Evolutionary conservation across 1,140 invertebrate species (phyloP).

Genomic region (Pararge aegeria): DNA sequence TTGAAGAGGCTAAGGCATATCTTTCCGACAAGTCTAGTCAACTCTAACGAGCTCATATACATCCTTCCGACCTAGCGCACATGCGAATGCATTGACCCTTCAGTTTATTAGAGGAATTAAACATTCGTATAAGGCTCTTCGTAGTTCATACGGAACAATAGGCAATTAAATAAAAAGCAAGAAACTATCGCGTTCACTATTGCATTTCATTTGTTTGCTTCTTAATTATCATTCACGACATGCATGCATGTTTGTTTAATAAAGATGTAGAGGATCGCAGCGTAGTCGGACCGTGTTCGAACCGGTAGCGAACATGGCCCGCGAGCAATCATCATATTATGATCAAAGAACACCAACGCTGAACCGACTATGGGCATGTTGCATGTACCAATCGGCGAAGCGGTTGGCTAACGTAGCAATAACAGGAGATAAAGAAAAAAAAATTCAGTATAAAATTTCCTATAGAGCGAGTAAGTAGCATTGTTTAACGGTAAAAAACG

Average conservation of each 20-base stretch:
- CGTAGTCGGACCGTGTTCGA: constrained; percentile 9
- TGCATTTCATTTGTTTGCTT: constrained; percentile 19
- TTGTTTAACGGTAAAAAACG: no score
- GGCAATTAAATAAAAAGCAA: constrained; percentile 18
- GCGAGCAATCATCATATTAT: constrained; percentile 8
- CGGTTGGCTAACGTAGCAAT: not conserved
- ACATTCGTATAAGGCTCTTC: constrained; percentile 11
- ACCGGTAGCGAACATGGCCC: constrained; percentile 14
- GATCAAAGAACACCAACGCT: constrained; percentile 11
- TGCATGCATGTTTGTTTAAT: constrained; percentile 22
- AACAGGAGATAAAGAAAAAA: not conserved
- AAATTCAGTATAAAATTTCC: no score
- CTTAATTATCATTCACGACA: constrained; percentile 22
- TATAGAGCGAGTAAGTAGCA: no score
- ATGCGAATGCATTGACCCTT: constrained; percentile 8
- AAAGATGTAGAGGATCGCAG: constrained; percentile 11
- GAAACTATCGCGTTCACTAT: constrained; percentile 16
- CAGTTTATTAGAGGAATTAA: constrained; percentile 13
- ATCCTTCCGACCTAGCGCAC: constrained; percentile 6
- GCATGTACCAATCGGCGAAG: not conserved
- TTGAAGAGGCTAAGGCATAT: constrained; percentile 58
- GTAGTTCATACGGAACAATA: constrained; percentile 13
- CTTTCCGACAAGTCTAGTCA: constrained; percentile 43
- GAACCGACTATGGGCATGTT: constrained; percentile 6
- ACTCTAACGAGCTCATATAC: constrained; percentile 56